Conservation (phyloP, 2,888 invertebrate species). For the Lithodes maja region DNA sequence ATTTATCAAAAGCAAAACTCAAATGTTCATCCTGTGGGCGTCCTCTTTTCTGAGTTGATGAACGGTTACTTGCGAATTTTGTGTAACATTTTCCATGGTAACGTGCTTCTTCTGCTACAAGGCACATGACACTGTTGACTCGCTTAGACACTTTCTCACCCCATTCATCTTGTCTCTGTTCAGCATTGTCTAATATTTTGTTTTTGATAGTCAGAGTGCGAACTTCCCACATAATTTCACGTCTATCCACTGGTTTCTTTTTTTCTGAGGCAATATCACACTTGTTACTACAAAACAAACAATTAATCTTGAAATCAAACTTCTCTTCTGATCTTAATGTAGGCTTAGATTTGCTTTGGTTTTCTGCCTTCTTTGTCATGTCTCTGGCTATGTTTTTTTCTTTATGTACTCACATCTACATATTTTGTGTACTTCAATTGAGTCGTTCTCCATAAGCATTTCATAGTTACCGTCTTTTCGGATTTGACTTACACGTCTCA, state of each 20-base stretch:
- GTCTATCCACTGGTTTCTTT: constrained; percentile 15
- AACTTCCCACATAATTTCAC: constrained; percentile 27
- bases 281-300: constrained; percentile 9
- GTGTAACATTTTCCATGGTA: constrained; percentile 73
- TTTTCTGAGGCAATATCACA: constrained; percentile 32
- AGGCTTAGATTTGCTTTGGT: not conserved
- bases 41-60: constrained; percentile 73
- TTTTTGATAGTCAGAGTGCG: constrained; percentile 17
- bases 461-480: constrained; percentile 39
- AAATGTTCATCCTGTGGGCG: constrained; percentile 74
- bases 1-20: constrained; percentile 74
- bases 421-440: constrained; percentile 18
- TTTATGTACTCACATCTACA: constrained; percentile 26
- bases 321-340: constrained; percentile 14
- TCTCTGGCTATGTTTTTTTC: constrained; percentile 13
- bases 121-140: constrained; percentile 13
- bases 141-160: constrained; percentile 10
- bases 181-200: constrained; percentile 19
- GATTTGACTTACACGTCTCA: constrained; percentile 39
- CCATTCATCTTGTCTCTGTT: constrained; percentile 36
- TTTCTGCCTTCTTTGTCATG: not conserved
- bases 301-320: constrained; percentile 14
- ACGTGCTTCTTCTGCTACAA: constrained; percentile 30
- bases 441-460: not conserved
- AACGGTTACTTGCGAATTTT: constrained; percentile 72